A percentile compares a stretch with the other conserved stretches of the same genome.
Conservation (phyloP, 2,888 invertebrate genomes). For the Heliconius sara region DNA sequence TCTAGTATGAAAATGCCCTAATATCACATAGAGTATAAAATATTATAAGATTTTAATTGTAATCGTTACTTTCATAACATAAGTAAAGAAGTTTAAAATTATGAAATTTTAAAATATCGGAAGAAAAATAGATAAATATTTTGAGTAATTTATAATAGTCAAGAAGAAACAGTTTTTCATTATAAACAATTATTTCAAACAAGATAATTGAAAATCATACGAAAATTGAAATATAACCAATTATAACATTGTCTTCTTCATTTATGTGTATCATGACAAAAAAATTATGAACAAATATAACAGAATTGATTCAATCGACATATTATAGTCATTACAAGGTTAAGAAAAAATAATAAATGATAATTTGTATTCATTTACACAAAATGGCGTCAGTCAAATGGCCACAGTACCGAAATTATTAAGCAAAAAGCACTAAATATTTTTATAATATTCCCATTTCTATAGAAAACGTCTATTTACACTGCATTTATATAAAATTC, state of each 20-base stretch:
- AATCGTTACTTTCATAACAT: background rate
- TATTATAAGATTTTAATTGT: background rate
- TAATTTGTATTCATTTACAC: background rate
- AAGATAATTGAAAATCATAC: background rate
- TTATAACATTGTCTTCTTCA: background rate
- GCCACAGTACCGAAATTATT: slow-evolving; percentile 27
- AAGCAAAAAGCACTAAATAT: slow-evolving; percentile 40
- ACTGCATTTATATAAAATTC: slow-evolving; percentile 36
- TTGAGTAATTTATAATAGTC: background rate
- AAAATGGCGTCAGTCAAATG: slow-evolving; percentile 31
- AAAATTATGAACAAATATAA: background rate
- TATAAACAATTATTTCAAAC: background rate
- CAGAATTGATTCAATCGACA: background rate
- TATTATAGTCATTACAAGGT: background rate
- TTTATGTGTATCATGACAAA: background rate
- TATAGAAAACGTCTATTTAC: slow-evolving; percentile 41
- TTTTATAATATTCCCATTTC: slow-evolving; percentile 31
- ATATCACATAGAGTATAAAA: slow-evolving; percentile 35
- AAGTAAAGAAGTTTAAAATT: background rate
- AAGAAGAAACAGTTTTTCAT: background rate
- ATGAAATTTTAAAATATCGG: background rate
- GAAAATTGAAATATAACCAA: background rate
- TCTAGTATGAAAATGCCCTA: slow-evolving; percentile 31
- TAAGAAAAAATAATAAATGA: background rate
- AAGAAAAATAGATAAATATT: background rate